phyloP scores from a whole-genome alignment of 2,113 vertebrate genomes.

The Larimichthys polyactis region DNA sequence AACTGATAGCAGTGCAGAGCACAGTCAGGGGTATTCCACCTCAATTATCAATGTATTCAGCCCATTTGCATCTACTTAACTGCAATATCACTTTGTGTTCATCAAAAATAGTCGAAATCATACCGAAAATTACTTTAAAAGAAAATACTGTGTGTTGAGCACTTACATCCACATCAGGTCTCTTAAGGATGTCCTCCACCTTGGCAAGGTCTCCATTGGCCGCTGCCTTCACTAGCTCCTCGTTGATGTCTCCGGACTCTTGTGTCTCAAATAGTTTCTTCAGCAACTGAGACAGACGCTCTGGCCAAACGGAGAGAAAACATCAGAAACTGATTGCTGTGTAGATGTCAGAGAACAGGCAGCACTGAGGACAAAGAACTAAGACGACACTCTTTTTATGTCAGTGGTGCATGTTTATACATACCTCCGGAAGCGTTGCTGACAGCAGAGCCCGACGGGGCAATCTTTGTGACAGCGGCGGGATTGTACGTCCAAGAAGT shows the following conservation, averaged over 20 bases:
- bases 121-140: neutral
- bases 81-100: conserved; percentile 9
- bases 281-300: conserved; percentile 96
- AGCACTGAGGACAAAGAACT: conserved; percentile 32
- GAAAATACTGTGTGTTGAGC: neutral
- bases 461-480: conserved; percentile 97
- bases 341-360: conserved; percentile 35
- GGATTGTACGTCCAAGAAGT: conserved; percentile 99
- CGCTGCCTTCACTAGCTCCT: conserved; percentile 98
- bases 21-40: conserved; percentile 11
- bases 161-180: conserved; percentile 96
- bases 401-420: conserved; percentile 46
- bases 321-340: conserved; percentile 26
- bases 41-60: conserved; percentile 24
- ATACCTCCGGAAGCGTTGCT: conserved; percentile 98
- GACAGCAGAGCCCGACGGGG: conserved; percentile 95
- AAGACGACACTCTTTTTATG: conserved; percentile 27
- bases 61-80: conserved; percentile 13
- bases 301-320: conserved; percentile 74
- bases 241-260: conserved; percentile 98
- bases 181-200: conserved; percentile 97
- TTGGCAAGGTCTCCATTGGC: conserved; percentile 98
- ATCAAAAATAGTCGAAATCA: neutral
- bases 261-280: conserved; percentile 99
- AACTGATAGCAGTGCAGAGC: conserved; percentile 31